These are phyloP conservation scores for Grus americana DNA, from an alignment of 2,113 vertebrate genomes.

Conservation along the genomic window DNA sequence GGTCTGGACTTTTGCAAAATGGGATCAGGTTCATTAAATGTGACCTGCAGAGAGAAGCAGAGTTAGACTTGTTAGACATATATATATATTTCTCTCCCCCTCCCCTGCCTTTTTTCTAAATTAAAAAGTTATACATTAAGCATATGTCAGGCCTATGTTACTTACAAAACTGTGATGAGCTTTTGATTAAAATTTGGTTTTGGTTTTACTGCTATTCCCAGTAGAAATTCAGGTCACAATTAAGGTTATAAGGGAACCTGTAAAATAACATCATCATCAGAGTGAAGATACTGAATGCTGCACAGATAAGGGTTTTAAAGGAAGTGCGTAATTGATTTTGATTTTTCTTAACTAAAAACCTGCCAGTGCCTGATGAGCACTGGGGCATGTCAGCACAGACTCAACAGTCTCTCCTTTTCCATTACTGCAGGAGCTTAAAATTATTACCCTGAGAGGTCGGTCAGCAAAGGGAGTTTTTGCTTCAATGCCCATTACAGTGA, in stretches of 20 bases:
- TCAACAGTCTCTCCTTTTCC: neutral
- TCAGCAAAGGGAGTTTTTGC: neutral
- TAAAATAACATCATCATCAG: neutral
- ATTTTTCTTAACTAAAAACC: neutral
- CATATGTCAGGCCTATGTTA: neutral
- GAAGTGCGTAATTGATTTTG: neutral
- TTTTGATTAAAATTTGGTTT: neutral
- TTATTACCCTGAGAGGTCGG: neutral
- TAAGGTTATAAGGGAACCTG: neutral
- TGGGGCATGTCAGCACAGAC: neutral
- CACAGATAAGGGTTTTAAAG: neutral
- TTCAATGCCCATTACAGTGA: neutral
- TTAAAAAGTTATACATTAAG: neutral
- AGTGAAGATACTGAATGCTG: neutral
- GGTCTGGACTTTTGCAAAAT: neutral
- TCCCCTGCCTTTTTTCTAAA: neutral
- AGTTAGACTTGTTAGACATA: neutral
- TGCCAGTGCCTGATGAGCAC: neutral
- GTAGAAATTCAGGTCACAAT: neutral
- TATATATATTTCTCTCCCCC: too few relatives aligned
- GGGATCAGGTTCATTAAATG: neutral
- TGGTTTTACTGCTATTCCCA: neutral
- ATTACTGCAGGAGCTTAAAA: neutral
- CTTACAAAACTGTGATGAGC: neutral
- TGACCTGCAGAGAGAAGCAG: neutral